These are phyloP conservation scores for Sarcoramphus papa DNA, from an alignment of 2,797 vertebrate genomes.

Conservation along the genomic window DNA sequence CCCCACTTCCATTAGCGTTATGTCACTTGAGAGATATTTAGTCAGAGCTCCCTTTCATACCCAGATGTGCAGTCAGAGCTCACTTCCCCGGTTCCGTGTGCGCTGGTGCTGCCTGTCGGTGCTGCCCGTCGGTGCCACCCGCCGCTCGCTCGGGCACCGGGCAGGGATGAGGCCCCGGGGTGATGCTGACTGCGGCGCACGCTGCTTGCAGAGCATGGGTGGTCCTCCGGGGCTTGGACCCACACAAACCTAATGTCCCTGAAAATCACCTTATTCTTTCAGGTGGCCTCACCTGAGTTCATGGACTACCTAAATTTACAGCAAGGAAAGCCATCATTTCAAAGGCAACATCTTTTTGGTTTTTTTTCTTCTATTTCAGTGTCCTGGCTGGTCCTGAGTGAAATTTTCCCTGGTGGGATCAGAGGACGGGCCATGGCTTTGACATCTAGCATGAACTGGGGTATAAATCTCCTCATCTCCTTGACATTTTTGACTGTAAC, in stretches of 20 bases:
- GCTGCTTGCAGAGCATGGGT: background rate
- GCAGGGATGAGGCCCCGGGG: background rate
- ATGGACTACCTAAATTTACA: background rate
- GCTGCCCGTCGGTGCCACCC: background rate
- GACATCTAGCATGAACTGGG: constrained; percentile 93
- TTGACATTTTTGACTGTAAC: constrained; percentile 92
- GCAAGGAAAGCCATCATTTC: background rate
- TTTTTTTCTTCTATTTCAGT: constrained; percentile 73
- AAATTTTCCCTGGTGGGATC: constrained; percentile 92
- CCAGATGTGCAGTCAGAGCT: background rate
- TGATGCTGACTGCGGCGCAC: background rate
- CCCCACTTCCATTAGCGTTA: background rate
- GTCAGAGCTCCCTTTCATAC: background rate
- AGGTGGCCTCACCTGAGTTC: background rate
- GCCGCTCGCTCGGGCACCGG: accelerated
- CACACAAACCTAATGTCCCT: background rate
- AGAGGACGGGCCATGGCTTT: constrained; percentile 90
- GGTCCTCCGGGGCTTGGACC: background rate
- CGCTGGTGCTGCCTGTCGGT: background rate
- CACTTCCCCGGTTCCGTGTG: background rate
- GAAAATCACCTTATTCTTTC: background rate
- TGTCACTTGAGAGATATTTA: background rate
- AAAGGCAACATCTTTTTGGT: background rate
- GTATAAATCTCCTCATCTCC: constrained; percentile 92
- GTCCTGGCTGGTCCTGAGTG: constrained; percentile 91